These are phyloP conservation scores for Macrocentrus cingulum DNA, from an alignment of 1,140 invertebrate genomes.

Conservation along the genomic window DNA sequence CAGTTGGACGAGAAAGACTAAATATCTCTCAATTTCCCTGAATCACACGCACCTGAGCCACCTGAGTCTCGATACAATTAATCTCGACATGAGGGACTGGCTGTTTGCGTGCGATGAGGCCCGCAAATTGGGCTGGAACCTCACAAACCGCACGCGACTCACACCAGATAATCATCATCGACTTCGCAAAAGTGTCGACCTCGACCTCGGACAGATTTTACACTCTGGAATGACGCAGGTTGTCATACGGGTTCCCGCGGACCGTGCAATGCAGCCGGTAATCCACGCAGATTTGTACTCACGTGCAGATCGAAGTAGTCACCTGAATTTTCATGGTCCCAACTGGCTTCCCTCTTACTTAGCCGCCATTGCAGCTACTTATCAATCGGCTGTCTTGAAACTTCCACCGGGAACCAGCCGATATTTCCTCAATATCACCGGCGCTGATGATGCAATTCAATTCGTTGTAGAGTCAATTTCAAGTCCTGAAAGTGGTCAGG, in stretches of 20 bases:
- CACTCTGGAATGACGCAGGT: constrained; percentile 70
- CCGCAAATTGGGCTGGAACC: constrained; percentile 65
- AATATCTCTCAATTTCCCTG: constrained; percentile 66
- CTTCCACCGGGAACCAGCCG: constrained; percentile 37
- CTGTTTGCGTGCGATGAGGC: constrained; percentile 68
- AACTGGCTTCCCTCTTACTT: background rate
- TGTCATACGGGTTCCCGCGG: constrained; percentile 64
- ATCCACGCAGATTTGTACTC: constrained; percentile 45
- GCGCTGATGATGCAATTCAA: constrained; percentile 36
- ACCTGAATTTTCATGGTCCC: constrained; percentile 23
- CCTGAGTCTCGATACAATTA: constrained; percentile 62
- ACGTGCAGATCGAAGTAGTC: constrained; percentile 29
- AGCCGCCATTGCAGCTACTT: constrained; percentile 25
- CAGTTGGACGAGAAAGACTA: constrained; percentile 26
- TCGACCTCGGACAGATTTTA: constrained; percentile 65
- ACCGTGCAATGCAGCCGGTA: constrained; percentile 33
- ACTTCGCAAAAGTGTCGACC: constrained; percentile 62
- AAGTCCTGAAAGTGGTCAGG: constrained; percentile 52
- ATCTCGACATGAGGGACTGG: constrained; percentile 70
- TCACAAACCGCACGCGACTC: constrained; percentile 66
- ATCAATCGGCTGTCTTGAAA: constrained; percentile 22
- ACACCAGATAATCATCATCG: constrained; percentile 54
- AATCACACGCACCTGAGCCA: constrained; percentile 42
- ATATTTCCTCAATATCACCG: constrained; percentile 38
- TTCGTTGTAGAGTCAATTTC: constrained; percentile 34